Base-by-base conservation (phyloP, 2,113 vertebrate species). In the Clinocottus analis region DNA sequence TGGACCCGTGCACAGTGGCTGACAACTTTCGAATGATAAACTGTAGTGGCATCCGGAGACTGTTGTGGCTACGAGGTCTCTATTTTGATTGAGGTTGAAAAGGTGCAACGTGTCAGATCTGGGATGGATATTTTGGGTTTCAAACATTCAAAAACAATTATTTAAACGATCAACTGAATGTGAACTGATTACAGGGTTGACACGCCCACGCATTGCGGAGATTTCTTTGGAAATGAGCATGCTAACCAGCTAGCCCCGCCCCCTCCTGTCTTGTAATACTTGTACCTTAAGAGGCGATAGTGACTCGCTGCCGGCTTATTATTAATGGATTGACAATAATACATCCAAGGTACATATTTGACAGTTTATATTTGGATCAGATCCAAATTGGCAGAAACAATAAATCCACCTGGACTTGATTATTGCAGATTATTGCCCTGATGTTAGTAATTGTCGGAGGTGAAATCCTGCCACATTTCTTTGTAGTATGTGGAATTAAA, bases 21-120 rank as follows among this genome's bases (percentile, higher is more conserved):
- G 85, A 72, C 64, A 63, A 53, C 14, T 47, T 23, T 23, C 61
- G 7, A 82, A 67, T 56, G 61, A 14, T 33, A 66, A 79, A 72
- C 41, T 71, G 33, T 10, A 37, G 25, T 29, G 29, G 41, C 27
- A 45, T 63, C 27, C 51, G 43, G 12, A 55, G 71, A 75, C 49
- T 37, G 31, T 27, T 53, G 21, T 43, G 60, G 51, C 53, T 68
- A 35, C 13, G 65, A 70, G 25, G 25, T 47, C 27, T 55, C 53
- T 33, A 0, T 53, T 77, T 45, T 47, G 14, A 62, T 61, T 53
- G 23, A 51, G 21, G 67, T 66, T 45, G 59, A 27, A n/a, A 64
- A 23, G 9, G 21, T 19, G n/a, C 21, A 53, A 27, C 27, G 21
- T 56, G 23, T 56, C 0, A 27, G 12, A 56, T 27, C 11, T 27